Conservation (phyloP, 2,888 invertebrate genomes). For the Melanchra persicariae region DNA sequence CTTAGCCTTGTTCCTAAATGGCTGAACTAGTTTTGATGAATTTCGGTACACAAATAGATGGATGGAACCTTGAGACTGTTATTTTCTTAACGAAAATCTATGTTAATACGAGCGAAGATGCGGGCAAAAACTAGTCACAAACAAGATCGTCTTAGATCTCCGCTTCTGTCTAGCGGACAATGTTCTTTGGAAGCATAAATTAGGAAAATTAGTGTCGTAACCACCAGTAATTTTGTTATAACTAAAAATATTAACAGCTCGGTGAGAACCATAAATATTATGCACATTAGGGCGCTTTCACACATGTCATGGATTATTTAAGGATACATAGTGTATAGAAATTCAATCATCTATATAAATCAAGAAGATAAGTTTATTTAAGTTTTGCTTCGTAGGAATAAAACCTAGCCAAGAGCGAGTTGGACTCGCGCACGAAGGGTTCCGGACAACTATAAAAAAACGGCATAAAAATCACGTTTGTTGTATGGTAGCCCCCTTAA, state of each 20-base stretch:
- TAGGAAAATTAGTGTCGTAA: slow-evolving; percentile 37
- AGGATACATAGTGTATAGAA: neutral
- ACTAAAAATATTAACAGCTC: slow-evolving; percentile 49
- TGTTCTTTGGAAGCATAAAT: slow-evolving; percentile 44
- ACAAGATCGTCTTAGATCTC: neutral
- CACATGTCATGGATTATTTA: slow-evolving; percentile 14
- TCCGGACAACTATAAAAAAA: too few species aligned
- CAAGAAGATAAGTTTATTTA: neutral
- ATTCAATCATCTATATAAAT: neutral
- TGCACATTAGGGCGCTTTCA: slow-evolving; percentile 25
- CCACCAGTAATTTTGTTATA: slow-evolving; percentile 42
- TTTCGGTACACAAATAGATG: too few species aligned
- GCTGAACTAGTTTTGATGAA: too few species aligned
- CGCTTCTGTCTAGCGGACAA: neutral
- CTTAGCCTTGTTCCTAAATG: too few species aligned
- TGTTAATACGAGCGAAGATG: neutral
- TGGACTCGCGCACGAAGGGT: too few species aligned
- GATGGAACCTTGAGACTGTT: too few species aligned
- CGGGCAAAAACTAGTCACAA: neutral
- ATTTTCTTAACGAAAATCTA: too few species aligned
- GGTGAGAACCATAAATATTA: slow-evolving; percentile 43
- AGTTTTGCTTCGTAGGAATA: neutral
- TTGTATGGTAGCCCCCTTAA: too few species aligned
- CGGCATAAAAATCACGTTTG: too few species aligned
- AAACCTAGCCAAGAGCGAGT: too few species aligned